phyloP scores from a whole-genome alignment of 2,113 vertebrate species.

The Lates calcarifer region DNA sequence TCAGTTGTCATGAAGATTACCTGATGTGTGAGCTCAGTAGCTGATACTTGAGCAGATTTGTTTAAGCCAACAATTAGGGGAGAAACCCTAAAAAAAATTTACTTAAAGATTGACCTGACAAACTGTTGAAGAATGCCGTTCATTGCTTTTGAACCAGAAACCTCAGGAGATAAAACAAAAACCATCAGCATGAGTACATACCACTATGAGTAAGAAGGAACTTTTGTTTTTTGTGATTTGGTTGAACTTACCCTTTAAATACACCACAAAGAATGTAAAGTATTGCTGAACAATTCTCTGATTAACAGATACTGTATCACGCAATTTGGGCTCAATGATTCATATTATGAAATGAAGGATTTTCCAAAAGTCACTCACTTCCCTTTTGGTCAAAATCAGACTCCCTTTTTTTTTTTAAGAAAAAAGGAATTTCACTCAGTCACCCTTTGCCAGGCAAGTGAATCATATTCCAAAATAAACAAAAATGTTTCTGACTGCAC shows the following conservation, averaged over 20 bases:
- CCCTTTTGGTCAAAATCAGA: not conserved
- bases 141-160: not conserved
- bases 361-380: slow-evolving; percentile 8
- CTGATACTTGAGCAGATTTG: not conserved
- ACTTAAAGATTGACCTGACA: not conserved
- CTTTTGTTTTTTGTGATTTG: not conserved
- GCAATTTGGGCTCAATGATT: not conserved
- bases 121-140: not conserved
- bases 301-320: not conserved
- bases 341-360: slow-evolving; percentile 6
- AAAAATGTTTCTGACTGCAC: not conserved
- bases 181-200: not conserved
- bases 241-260: slow-evolving; percentile 1
- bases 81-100: not conserved
- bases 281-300: not conserved
- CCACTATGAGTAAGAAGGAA: not conserved
- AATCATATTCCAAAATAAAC: slow-evolving; percentile 7
- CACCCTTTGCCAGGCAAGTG: rapidly evolving
- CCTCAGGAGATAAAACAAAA: not conserved
- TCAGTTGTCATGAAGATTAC: not conserved
- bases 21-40: not conserved
- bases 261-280: not conserved
- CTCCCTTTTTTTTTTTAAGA: not conserved
- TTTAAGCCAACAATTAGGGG: not conserved
- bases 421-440: not conserved